phyloP scores from a whole-genome alignment of 2,797 vertebrate species.

The Rousettus madagascariensis region DNA sequence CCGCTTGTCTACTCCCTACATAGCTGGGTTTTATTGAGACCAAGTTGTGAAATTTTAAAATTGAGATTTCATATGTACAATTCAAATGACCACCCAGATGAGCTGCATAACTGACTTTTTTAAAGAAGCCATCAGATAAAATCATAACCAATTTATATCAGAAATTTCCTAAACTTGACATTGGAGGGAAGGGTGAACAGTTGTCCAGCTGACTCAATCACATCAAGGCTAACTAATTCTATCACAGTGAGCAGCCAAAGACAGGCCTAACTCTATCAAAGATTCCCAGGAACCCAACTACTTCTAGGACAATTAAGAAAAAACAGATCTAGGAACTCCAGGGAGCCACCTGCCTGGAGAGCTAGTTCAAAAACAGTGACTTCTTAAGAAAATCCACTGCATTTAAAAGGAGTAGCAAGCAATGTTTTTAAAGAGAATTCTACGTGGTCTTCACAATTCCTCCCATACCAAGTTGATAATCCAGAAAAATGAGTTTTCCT shows the following conservation, averaged over 20 bases:
- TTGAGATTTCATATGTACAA: background rate
- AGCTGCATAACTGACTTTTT: background rate
- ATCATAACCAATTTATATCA: background rate
- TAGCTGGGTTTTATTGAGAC: background rate
- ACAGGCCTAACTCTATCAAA: background rate
- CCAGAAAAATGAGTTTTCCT: conserved; percentile 28
- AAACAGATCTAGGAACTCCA: conserved; percentile 24
- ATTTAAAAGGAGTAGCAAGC: background rate
- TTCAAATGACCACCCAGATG: background rate
- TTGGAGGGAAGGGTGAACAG: background rate
- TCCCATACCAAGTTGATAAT: background rate
- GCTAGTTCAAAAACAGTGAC: background rate
- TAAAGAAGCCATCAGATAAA: background rate
- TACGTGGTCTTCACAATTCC: background rate
- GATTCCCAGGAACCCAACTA: background rate
- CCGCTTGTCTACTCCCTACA: background rate
- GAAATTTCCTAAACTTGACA: conserved; percentile 4
- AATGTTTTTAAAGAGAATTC: background rate
- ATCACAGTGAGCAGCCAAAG: background rate
- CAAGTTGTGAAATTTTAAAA: background rate
- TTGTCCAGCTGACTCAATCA: background rate
- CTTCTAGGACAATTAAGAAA: background rate
- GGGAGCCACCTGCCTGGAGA: background rate
- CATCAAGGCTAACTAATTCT: background rate
- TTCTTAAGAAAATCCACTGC: background rate